Evolutionary conservation across 2,888 invertebrate species (phyloP), one percentile per base, ranked within the genome.

Genomic region (Rhagonycha fulva): DNA sequence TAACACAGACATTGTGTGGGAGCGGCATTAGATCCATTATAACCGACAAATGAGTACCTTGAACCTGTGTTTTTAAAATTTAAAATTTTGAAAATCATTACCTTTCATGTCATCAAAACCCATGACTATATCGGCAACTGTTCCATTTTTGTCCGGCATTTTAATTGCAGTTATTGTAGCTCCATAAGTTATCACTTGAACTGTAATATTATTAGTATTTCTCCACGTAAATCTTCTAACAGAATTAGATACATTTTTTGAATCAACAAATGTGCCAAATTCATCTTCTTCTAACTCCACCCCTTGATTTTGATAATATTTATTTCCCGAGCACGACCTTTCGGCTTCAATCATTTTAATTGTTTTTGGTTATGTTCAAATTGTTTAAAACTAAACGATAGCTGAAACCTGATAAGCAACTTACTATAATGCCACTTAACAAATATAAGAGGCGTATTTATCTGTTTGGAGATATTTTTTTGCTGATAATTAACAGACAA

Each of bases 21-120:
- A 19, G 19, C 19, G 19, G 19, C 19, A 19, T 19, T 19, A 19
- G 19, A 19, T 2, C 9, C 9, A 28, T 28, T 28, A 47, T n/a
- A 9, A 47, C n/a, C n/a, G n/a, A n/a, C n/a, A n/a, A n/a, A n/a
- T 9, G 3, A n/a, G 12, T n/a, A 47, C 7, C n/a, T 47, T 4
- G n/a, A 12, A 47, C n/a, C 7, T 7, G 2, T n/a, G 5, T 47
- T 47, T 47, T n/a, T 11, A 3, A 9, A 47, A 19, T 19, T 47
- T n/a, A 47, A 47, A 47, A 47, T 47, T 47, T 7, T n/a, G 7
- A n/a, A 47, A 32, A 7, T n/a, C 26, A 78, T 81, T 90, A 93
- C 96, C 96, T 89, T 93, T 90, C 82, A 97, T 89, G 76, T 93
- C 90, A 86, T 96, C 95, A 84, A 94, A 97, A 14, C 97, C 97